Base-by-base conservation (phyloP, 2,113 vertebrate genomes). In the Hippocampus barbouri region DNA sequence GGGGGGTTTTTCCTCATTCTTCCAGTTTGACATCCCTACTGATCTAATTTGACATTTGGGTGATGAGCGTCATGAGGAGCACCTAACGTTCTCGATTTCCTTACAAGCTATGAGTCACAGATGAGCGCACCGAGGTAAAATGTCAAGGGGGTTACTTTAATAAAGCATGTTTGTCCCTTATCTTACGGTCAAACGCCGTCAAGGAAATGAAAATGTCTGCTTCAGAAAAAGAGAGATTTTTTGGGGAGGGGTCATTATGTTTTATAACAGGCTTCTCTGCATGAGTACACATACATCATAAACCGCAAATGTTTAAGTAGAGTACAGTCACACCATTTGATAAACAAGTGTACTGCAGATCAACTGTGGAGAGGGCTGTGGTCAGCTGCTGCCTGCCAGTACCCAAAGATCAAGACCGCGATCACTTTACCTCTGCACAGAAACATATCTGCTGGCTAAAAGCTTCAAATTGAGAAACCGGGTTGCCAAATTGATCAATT, bases 21-120 rank as follows among this genome's bases (percentile, higher is more conserved):
- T 18, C 81, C 67, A 10, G 70, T 80, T 78, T 84, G 51, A 84
- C 74, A 83, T 72, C 71, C 47, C 63, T 15, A 25, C 80, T 89
- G 87, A 89, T 91, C 81, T 79, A 88, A 90, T 91, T 90, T 85
- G 73, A 85, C 72, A 56, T 87, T 79, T 77, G 56, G 70, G 77
- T 89, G 87, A 90, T 88, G 84, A 88, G 83, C 79, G 59, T 90
- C 88, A 90, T 88, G 89, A 89, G 88, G 78, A 79, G 72, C 16
- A 62, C 85, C 74, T 83, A 79, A 87, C 66, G 85, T 71, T 80
- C n/a, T n/a, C 21, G 66, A 87, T 90, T 89, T 88, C 79, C 79
- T 81, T 70, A 59, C 69, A 74, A 77, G 54, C 79, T 73, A 12
- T 21, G 30, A 76, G 65, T 66, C 43, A 47, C 41, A 47, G 11